These are phyloP conservation scores for Dorcus hopei DNA, from an alignment of 2,888 invertebrate genomes.

Conservation along the genomic window DNA sequence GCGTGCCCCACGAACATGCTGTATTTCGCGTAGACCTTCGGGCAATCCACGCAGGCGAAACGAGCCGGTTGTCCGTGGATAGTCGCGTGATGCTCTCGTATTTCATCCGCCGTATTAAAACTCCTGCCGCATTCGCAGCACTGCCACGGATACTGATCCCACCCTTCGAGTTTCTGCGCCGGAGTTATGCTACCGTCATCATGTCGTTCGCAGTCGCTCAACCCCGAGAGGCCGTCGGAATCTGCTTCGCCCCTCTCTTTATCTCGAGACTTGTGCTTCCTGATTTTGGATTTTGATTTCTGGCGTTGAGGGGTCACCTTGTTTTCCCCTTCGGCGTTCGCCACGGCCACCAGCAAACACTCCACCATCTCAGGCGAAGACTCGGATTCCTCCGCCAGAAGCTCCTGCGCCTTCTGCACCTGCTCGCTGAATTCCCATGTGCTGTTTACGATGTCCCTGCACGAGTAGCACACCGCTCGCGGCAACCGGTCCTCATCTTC, in stretches of 20 bases:
- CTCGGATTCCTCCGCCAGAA: slow-evolving; percentile 24
- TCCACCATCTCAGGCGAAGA: slow-evolving; percentile 5
- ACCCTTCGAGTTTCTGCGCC: slow-evolving; percentile 38
- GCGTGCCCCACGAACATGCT: slow-evolving; percentile 64
- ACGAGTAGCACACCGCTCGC: slow-evolving; percentile 40
- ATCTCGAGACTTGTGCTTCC: slow-evolving; percentile 14
- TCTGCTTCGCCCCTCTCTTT: slow-evolving; percentile 2
- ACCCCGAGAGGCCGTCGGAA: slow-evolving; percentile 11
- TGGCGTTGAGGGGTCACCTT: background rate
- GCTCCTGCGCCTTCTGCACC: slow-evolving; percentile 46
- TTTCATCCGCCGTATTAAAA: slow-evolving; percentile 49
- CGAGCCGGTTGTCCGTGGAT: slow-evolving; percentile 62
- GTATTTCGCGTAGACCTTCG: slow-evolving; percentile 61
- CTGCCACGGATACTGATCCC: slow-evolving; percentile 54
- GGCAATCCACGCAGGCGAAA: slow-evolving; percentile 66
- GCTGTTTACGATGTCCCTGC: slow-evolving; percentile 43
- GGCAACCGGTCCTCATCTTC: slow-evolving; percentile 39
- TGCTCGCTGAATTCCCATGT: slow-evolving; percentile 45
- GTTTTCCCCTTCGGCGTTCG: background rate
- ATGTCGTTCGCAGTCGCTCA: slow-evolving; percentile 32
- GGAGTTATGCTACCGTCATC: slow-evolving; percentile 43
- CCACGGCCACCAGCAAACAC: background rate
- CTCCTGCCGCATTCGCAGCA: slow-evolving; percentile 54
- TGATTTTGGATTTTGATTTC: slow-evolving; percentile 1
- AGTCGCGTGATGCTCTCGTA: slow-evolving; percentile 60